Evolutionary conservation across 2,797 vertebrate species (phyloP), one percentile per base, ranked within the genome.

Genomic region (Aulostomus chinensis): DNA sequence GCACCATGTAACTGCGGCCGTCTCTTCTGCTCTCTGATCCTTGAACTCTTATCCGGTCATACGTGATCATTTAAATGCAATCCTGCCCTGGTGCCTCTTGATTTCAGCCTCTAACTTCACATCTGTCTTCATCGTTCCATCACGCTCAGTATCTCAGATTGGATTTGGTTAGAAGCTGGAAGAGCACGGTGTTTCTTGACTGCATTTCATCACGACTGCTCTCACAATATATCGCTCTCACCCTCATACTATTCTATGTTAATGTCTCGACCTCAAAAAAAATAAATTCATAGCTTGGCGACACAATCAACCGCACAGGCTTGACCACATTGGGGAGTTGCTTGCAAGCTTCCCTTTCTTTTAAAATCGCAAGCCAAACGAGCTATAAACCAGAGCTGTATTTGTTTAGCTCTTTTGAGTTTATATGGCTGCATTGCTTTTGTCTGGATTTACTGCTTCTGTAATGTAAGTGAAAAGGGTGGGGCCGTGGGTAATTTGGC

Each of bases 381-480:
- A 38, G 47, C 47, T 13, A 53, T 74, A 79, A 80, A 78, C 7
- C 48, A 21, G 33, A 7, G 7, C 61, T 73, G 78, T 75, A 32
- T 72, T 82, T 79, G 63, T 55, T 78, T 70, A 61, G 69, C 56
- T 60, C 71, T 54, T 65, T 52, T 62, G 33, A 51, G 51, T 74
- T 83, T 79, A 78, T 60, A 32, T 40, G 58, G 12, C 45, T 48
- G 59, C 48, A 4, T 65, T 62, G 62, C 61, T 58, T 80, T 69
- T 79, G 68, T 83, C 48, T 68, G 40, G 48, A 67, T 78, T 74
- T 75, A 81, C 66, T 75, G 35, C 45, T n/a, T 43, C 65, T 68
- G 58, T 33, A 54, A 53, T 68, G 49, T 51, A 57, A 67, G 48
- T 53, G 51, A 75, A 62, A 6, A 26, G 35, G 43, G 18, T 26